These are phyloP conservation scores for Oncorhynchus clarkii DNA, from an alignment of 2,113 vertebrate genomes.

Conservation along the genomic window DNA sequence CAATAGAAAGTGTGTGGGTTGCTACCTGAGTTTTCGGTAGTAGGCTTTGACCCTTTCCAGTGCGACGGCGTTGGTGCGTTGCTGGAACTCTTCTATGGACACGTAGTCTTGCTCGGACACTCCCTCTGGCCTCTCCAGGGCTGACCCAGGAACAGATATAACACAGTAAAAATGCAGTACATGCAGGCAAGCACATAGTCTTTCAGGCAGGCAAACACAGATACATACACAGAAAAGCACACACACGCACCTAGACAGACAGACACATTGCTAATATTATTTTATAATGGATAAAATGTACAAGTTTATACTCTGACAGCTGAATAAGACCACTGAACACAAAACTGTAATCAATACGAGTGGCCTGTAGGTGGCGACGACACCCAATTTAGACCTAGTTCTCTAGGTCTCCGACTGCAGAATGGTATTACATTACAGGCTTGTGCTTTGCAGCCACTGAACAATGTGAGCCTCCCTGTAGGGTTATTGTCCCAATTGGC, in stretches of 20 bases:
- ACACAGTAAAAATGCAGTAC: neutral
- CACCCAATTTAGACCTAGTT: neutral
- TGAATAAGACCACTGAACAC: neutral
- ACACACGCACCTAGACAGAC: neutral
- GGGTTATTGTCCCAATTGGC: conserved; percentile 30
- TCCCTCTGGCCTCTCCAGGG: conserved; percentile 83
- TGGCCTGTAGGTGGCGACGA: conserved; percentile 55
- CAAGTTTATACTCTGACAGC: neutral
- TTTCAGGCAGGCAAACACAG: neutral
- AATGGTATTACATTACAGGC: neutral
- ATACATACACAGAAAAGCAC: neutral
- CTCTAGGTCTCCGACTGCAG: neutral
- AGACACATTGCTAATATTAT: neutral
- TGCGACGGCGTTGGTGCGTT: conserved; percentile 86
- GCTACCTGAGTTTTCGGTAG: conserved; percentile 93
- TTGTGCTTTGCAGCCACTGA: neutral
- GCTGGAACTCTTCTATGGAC: conserved; percentile 83
- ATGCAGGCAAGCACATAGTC: too few relatives aligned
- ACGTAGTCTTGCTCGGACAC: conserved; percentile 70
- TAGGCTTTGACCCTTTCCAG: conserved; percentile 95
- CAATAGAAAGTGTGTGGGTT: neutral
- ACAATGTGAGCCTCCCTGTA: conserved; percentile 17
- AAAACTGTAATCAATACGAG: neutral
- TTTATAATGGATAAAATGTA: neutral
- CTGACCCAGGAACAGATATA: conserved; percentile 58